These are phyloP conservation scores for Camponotus pennsylvanicus DNA, from an alignment of 1,140 invertebrate genomes.

Conservation along the genomic window DNA sequence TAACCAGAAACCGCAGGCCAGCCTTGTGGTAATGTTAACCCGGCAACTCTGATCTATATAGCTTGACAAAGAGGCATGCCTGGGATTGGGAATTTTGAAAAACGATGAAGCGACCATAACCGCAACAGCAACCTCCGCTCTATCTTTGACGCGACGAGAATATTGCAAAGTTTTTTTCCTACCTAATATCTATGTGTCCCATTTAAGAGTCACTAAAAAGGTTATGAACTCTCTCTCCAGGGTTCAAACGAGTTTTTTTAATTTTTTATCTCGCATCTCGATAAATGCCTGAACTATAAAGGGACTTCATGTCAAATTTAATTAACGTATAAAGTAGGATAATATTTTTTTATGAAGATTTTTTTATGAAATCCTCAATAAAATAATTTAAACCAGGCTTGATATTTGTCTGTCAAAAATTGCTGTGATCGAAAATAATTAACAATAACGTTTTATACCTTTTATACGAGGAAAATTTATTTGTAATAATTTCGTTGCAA, in stretches of 20 bases:
- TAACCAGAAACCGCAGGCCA: constrained; percentile 75
- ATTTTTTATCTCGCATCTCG: not conserved
- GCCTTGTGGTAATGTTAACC: constrained; percentile 77
- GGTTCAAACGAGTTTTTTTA: not conserved
- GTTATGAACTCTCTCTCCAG: not conserved
- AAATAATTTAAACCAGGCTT: constrained; percentile 22
- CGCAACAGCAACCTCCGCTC: constrained; percentile 50
- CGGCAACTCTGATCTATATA: constrained; percentile 72
- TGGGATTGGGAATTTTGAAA: constrained; percentile 71
- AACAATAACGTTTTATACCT: not conserved
- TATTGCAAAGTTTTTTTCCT: constrained; percentile 24
- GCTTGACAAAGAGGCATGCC: constrained; percentile 55
- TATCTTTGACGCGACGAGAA: constrained; percentile 50
- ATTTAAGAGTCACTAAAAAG: constrained; percentile 33
- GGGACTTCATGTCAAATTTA: not conserved
- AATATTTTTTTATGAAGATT: not conserved
- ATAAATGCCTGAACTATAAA: not conserved
- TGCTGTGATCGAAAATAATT: not conserved
- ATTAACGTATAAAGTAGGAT: not conserved
- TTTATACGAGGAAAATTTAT: not conserved
- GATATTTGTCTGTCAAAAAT: not conserved
- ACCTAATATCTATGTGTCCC: not conserved
- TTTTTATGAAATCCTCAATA: not conserved
- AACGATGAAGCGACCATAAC: constrained; percentile 55
- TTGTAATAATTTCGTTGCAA: not conserved